Percentiles rank a stretch among this genome's conserved stretches.
Evolutionary conservation across 2,888 invertebrate species (phyloP).

Genomic region (Icerya purchasi): DNA sequence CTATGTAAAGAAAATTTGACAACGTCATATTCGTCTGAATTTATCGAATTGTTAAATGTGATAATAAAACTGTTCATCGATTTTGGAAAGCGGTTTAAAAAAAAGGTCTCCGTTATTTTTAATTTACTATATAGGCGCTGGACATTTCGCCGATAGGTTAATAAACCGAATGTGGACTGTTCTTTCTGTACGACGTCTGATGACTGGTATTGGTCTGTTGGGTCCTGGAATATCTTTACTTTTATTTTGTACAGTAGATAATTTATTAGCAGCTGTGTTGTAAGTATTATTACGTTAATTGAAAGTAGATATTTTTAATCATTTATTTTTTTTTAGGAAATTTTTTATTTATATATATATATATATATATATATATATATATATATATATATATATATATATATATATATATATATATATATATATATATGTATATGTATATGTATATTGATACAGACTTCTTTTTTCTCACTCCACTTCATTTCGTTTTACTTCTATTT

Average conservation of each 20-base stretch:
- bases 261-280: conserved; percentile 42
- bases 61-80: too few species aligned
- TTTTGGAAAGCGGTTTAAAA: too few species aligned
- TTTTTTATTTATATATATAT: conserved; percentile 1
- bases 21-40: too few species aligned
- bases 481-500: conserved; percentile 10
- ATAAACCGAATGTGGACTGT: conserved; percentile 39
- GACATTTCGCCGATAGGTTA: conserved; percentile 46
- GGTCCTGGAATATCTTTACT: conserved; percentile 49
- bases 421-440: too few species aligned
- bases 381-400: conserved; percentile 2
- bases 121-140: conserved; percentile 32
- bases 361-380: neutral
- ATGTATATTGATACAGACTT: too few species aligned
- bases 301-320: neutral
- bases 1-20: too few species aligned
- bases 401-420: too few species aligned
- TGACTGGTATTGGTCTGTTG: conserved; percentile 47
- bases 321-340: too few species aligned
- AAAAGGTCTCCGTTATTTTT: too few species aligned
- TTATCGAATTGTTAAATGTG: too few species aligned
- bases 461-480: neutral
- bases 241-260: conserved; percentile 45
- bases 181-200: conserved; percentile 42
- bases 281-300: too few species aligned